Base-by-base conservation (phyloP, 2,113 vertebrate species). In the Limanda limanda region DNA sequence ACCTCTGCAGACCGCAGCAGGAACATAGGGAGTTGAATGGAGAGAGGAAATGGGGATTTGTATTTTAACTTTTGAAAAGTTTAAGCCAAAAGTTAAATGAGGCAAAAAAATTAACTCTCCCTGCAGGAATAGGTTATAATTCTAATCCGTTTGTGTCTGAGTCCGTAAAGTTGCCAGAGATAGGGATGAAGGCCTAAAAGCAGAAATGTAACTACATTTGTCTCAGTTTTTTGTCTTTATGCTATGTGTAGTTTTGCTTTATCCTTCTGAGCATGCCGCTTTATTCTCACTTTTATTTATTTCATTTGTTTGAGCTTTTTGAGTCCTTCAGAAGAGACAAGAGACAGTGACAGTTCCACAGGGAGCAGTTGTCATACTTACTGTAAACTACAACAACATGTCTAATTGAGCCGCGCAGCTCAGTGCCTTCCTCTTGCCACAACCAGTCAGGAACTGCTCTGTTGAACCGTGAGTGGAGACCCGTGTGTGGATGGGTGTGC, bases 351-450 rank as follows among this genome's bases (percentile, higher is more conserved):
- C 62, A 40, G 67, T 60, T 79, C 82, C 52, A 37, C 68, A 17
- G 64, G 60, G 72, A 84, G 57, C 55, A 69, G 58, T 74, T 76
- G 81, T 89, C 88, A 81, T 64, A 68, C 78, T 70, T 79, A 59
- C 72, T 67, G 68, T 78, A 83, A 86, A 90, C 69, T 82, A 71
- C 81, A 76, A 81, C 80, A 88, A 90, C 82, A 70, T 75, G 47
- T 90, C 57, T 90, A 91, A 93, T 88, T 89, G 86, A 92, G 83
- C 69, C 63, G 51, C 45, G 47, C 74, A 75, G 71, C 81, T 86
- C 67, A 69, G 70, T 77, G 65, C 65, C 57, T 48, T 71, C 54
- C 48, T 60, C 47, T 78, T 81, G 69, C 87, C 76, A 86, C 74
- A 85, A 59, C 59, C 47, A 69, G 69, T 75, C 76, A 84, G 84